A percentile compares a stretch with the other conserved stretches of the same genome.
Evolutionary conservation across 2,888 invertebrate genomes (phyloP).

Genomic region (Sceliomorpha sp.): DNA sequence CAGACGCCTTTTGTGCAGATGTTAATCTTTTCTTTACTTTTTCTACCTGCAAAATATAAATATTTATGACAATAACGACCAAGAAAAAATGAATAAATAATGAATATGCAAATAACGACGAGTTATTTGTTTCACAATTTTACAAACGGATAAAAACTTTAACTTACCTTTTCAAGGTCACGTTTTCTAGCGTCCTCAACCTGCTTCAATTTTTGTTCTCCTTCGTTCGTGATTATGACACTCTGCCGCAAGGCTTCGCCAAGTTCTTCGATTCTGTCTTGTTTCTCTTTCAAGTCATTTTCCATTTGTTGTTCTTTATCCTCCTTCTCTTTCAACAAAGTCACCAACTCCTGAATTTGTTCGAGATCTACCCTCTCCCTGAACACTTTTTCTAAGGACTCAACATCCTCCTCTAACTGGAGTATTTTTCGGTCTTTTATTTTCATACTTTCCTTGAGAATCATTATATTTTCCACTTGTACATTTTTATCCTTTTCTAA

Average conservation of each 20-base stretch:
- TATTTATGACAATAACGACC: neutral
- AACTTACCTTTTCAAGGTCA: slow-evolving; percentile 86
- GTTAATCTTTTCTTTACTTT: slow-evolving; percentile 87
- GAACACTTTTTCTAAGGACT: slow-evolving; percentile 71
- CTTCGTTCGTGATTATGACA: slow-evolving; percentile 86
- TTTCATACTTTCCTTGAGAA: slow-evolving; percentile 69
- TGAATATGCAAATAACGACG: no score
- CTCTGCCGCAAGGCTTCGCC: slow-evolving; percentile 92
- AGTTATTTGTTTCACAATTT: no score
- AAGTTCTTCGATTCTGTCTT: slow-evolving; percentile 86
- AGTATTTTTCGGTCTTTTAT: slow-evolving; percentile 60
- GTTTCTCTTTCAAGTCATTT: slow-evolving; percentile 70
- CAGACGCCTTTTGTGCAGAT: slow-evolving; percentile 86
- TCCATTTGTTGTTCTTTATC: slow-evolving; percentile 83
- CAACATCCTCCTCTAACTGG: slow-evolving; percentile 70
- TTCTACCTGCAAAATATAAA: slow-evolving; percentile 82
- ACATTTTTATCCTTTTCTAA: slow-evolving; percentile 64
- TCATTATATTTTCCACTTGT: slow-evolving; percentile 66
- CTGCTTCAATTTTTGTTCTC: slow-evolving; percentile 80
- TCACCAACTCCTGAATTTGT: slow-evolving; percentile 70
- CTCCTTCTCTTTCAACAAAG: slow-evolving; percentile 70
- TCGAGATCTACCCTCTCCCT: slow-evolving; percentile 71
- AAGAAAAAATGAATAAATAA: no score
- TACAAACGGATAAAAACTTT: no score
- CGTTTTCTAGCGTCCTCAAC: slow-evolving; percentile 85